Evolutionary conservation across 2,113 vertebrate genomes (phyloP), one percentile per base, ranked within the genome.

Genomic region (Anhinga rufa): DNA sequence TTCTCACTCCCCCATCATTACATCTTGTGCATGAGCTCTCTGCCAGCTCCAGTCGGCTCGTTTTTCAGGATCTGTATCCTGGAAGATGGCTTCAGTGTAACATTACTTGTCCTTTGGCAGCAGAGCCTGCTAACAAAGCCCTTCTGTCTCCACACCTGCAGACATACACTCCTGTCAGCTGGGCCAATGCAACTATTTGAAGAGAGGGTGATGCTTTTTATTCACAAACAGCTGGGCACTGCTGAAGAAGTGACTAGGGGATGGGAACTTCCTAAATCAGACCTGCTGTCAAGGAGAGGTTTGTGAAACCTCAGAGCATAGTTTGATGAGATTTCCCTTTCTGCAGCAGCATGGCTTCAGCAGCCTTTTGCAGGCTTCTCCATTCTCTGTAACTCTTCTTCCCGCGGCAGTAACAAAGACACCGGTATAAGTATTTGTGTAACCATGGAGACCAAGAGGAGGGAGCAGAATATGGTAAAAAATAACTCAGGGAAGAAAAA

Each of bases 401-500:
- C 7, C 4, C 36, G 36, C 29, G 26, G 40, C 84, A 65, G 36
- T 31, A 83, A 69, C 60, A 91, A 91, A 95, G 57, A 74, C 86
- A 88, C 69, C 10, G 16, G 25, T 48, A 2, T 38, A 88, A 86
- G 62, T 88, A 74, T 88, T 91, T 78, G 29, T 83, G 91, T 95
- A 95, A 90, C 95, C 84, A 91, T 89, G 90, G 94, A 94, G 58
- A 96, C 83, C 24, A 76, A 89, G 77, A 79, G 65, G 48, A 17
- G 7, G 40, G 64, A 95, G 87, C 81, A 57, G 49, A 94, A 69
- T 72, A 85, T 38, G 52, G 38, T 62, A 51, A 92, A 93, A 92
- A 92, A 81, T 75, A 93, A 84, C 77, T 93, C 10, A 1, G 38
- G 42, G 44, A 4, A 15, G 40, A 69, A 36, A 55, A 52, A 72